phyloP scores from a whole-genome alignment of 2,797 vertebrate species.

The Sebastes nivosus region DNA sequence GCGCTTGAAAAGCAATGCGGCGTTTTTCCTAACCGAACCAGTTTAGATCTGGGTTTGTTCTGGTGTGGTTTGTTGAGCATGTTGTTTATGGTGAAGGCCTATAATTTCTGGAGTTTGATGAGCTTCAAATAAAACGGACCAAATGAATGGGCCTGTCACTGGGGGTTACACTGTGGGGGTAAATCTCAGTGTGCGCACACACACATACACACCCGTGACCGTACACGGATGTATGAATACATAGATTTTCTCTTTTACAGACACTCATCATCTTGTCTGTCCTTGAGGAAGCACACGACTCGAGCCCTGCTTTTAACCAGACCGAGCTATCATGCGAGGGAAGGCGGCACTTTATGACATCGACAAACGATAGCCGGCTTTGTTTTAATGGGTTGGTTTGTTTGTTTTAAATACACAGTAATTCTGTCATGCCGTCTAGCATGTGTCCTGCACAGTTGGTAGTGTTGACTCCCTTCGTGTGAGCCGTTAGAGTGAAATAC shows the following conservation, averaged over 20 bases:
- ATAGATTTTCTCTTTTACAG: conserved; percentile 40
- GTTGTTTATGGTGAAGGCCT: conserved; percentile 84
- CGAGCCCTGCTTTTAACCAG: conserved; percentile 51
- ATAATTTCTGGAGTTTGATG: conserved; percentile 81
- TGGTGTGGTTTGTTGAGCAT: conserved; percentile 85
- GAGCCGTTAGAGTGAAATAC: conserved; percentile 18
- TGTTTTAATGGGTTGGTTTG: conserved; percentile 66
- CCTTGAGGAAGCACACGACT: conserved; percentile 38
- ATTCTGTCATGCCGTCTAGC: conserved; percentile 45
- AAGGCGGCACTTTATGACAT: conserved; percentile 60
- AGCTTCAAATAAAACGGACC: conserved; percentile 82
- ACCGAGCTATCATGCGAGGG: conserved; percentile 51
- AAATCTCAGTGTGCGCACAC: conserved; percentile 43
- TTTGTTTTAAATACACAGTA: conserved; percentile 62
- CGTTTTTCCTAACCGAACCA: conserved; percentile 48
- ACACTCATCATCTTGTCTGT: conserved; percentile 50
- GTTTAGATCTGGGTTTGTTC: conserved; percentile 78
- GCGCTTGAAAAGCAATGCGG: conserved; percentile 43
- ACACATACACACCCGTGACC: conserved; percentile 32
- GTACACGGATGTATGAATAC: conserved; percentile 40
- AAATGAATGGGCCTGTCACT: conserved; percentile 82
- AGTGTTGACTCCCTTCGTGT: conserved; percentile 10
- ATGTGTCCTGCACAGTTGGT: conserved; percentile 28
- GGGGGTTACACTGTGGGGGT: conserved; percentile 76
- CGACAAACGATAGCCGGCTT: conserved; percentile 62